Percentiles rank a stretch among this genome's conserved stretches.
Evolutionary conservation across 1,140 invertebrate genomes (phyloP).

Genomic region (Druon quercuslanigerum): DNA sequence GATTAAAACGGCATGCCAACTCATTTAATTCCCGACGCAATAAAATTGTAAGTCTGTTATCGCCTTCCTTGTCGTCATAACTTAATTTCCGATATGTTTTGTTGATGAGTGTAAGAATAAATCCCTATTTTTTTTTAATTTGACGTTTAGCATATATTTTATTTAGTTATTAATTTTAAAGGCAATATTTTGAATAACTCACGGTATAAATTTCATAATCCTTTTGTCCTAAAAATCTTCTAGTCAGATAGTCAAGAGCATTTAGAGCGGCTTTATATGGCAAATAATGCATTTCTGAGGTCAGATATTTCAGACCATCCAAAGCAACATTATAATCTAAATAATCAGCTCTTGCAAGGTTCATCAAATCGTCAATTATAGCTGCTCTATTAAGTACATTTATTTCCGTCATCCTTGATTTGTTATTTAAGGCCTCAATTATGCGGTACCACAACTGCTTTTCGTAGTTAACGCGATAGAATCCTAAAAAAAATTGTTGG

Average conservation of each 20-base stretch:
- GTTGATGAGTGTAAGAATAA: constrained; percentile 71
- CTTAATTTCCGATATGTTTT: constrained; percentile 68
- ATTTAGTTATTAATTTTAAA: too few relatives aligned
- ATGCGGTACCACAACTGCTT: constrained; percentile 74
- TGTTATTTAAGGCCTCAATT: constrained; percentile 71
- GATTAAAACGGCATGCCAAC: constrained; percentile 44
- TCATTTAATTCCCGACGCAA: constrained; percentile 42
- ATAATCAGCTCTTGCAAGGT: constrained; percentile 78
- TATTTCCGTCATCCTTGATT: constrained; percentile 69
- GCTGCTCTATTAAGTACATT: constrained; percentile 79
- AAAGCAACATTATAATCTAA: constrained; percentile 83
- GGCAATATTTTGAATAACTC: constrained; percentile 18
- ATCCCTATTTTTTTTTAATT: constrained; percentile 65
- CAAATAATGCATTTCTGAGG: constrained; percentile 75
- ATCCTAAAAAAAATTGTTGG: constrained; percentile 66
- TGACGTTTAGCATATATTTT: not conserved
- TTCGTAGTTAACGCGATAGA: constrained; percentile 82
- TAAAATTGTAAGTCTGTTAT: constrained; percentile 39
- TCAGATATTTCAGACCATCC: constrained; percentile 75
- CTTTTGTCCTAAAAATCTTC: constrained; percentile 67
- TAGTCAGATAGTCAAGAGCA: constrained; percentile 68
- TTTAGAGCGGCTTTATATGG: constrained; percentile 75
- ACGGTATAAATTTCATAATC: constrained; percentile 72
- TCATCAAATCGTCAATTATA: constrained; percentile 80
- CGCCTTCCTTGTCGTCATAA: constrained; percentile 46